Base-by-base conservation (phyloP, 1,140 invertebrate species). In the Bombus fervidus region DNA sequence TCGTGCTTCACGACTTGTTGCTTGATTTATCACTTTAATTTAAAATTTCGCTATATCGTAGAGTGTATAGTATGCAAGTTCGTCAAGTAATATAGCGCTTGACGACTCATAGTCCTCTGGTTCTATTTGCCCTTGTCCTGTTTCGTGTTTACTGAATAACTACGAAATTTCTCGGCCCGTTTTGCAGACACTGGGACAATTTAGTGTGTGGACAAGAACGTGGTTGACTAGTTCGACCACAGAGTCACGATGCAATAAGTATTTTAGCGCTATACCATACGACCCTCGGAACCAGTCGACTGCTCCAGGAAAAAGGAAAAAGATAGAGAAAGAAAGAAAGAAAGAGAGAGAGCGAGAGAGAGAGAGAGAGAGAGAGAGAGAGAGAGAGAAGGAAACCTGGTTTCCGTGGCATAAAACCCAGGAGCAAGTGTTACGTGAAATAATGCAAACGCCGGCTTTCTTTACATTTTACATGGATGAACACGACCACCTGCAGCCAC, bases 401-500 rank as follows among this genome's bases (percentile, higher is more conserved):
- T 80, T 85, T 64, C 39, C 22, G 69, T 31, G 43, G 74, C 66
- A 57, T 34, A 3, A 22, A 79, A 28, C 69, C 37, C 25, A 3
- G 22, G 64, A 81, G 74, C 59, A 71, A 82, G 83, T 75, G 81
- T 79, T 82, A 81, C 82, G 71, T 62, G 81, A 90, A 90, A 90
- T 90, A 90, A 90, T 90, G 86, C 77, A 90, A 59, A 77, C 62
- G 57, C 28, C 77, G 53, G 72, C 22, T 83, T 90, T 90, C 83
- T 90, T 90, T 90, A 90, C 83, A 90, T 90, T 90, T 90, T 86
- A 86, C 69, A 88, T 90, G 34, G 64, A 41, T 73, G 71, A 72
- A 87, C 79, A 62, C 69, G 68, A 64, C 62, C 68, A 66, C 57
- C 68, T 34, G 15, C 25, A 73, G 66, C 59, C 47, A 66, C 3